Percentiles rank a stretch among this genome's conserved stretches.
These are phyloP conservation scores for Callospermophilus lateralis DNA, from an alignment of 2,113 vertebrate genomes.

Conservation along the genomic window DNA sequence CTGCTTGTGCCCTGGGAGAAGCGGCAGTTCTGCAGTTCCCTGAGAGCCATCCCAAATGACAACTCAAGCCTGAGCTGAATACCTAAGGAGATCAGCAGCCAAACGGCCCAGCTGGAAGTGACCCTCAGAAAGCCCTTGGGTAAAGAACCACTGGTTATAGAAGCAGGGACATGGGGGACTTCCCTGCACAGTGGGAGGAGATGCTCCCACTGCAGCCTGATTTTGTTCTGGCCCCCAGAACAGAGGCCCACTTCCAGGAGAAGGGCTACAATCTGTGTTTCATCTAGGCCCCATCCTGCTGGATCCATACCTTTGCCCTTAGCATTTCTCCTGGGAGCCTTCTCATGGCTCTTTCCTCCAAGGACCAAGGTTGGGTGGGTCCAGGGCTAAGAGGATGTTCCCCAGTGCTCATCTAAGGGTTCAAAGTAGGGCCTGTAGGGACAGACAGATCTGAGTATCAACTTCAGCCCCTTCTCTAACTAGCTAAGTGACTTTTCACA, in stretches of 20 bases:
- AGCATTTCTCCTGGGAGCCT: neutral
- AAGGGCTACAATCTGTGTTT: neutral
- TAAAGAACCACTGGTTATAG: no score
- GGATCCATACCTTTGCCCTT: no score
- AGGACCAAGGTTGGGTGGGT: neutral
- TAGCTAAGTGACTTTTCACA: neutral
- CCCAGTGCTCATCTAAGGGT: neutral
- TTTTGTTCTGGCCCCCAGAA: neutral
- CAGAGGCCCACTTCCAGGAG: neutral
- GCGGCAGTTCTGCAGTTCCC: neutral
- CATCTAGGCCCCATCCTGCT: neutral
- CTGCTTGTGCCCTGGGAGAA: neutral
- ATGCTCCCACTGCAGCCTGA: fast-evolving
- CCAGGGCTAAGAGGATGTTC: neutral
- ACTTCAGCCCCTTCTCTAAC: neutral
- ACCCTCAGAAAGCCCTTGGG: neutral
- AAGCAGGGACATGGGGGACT: neutral
- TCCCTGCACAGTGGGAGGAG: fast-evolving
- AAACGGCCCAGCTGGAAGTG: neutral
- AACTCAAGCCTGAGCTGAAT: neutral
- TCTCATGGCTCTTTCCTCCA: neutral
- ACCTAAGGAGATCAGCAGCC: neutral
- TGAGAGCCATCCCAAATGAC: neutral
- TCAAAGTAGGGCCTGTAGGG: neutral
- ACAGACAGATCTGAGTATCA: neutral